Percentiles rank a stretch among this genome's conserved stretches.
These are phyloP conservation scores for Sinotaia quadrata DNA, from an alignment of 2,888 invertebrate species.

Conservation along the genomic window DNA sequence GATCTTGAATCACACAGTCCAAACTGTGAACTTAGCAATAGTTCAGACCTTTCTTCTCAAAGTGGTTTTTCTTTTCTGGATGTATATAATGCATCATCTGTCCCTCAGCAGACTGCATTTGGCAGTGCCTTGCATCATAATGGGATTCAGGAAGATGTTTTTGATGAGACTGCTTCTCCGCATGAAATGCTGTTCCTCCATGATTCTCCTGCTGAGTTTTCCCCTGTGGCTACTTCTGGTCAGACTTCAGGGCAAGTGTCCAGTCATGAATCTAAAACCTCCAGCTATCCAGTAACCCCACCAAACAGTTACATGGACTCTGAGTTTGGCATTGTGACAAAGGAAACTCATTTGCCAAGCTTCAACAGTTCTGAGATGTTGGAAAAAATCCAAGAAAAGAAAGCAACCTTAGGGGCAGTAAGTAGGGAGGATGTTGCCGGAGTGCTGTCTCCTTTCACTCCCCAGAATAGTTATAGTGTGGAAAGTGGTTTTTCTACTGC, in stretches of 20 bases:
- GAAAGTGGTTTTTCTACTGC: slow-evolving; percentile 20
- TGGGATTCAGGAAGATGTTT: slow-evolving; percentile 3
- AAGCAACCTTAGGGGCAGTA: slow-evolving; percentile 60
- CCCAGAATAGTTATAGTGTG: slow-evolving; percentile 51
- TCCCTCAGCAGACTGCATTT: neutral
- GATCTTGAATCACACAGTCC: too few relatives aligned
- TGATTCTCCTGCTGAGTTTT: slow-evolving; percentile 19
- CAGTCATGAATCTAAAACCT: slow-evolving; percentile 40
- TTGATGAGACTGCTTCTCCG: slow-evolving; percentile 19
- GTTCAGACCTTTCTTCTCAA: neutral
- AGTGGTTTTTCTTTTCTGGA: too few relatives aligned
- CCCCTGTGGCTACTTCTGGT: slow-evolving; percentile 29
- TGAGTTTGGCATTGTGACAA: slow-evolving; percentile 23
- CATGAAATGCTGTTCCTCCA: slow-evolving; percentile 26
- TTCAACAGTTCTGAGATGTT: slow-evolving; percentile 74
- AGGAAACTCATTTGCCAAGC: slow-evolving; percentile 65
- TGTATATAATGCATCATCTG: too few relatives aligned
- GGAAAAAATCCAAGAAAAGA: slow-evolving; percentile 71
- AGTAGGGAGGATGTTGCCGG: slow-evolving; percentile 16
- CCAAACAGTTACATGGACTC: slow-evolving; percentile 69
- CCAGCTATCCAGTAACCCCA: slow-evolving; percentile 66
- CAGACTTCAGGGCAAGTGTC: slow-evolving; percentile 32
- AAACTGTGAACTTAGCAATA: neutral
- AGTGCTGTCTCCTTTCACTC: slow-evolving; percentile 48
- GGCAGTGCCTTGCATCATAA: neutral